Conservation (phyloP, 2,888 invertebrate species). For the Microplitis manilae region DNA sequence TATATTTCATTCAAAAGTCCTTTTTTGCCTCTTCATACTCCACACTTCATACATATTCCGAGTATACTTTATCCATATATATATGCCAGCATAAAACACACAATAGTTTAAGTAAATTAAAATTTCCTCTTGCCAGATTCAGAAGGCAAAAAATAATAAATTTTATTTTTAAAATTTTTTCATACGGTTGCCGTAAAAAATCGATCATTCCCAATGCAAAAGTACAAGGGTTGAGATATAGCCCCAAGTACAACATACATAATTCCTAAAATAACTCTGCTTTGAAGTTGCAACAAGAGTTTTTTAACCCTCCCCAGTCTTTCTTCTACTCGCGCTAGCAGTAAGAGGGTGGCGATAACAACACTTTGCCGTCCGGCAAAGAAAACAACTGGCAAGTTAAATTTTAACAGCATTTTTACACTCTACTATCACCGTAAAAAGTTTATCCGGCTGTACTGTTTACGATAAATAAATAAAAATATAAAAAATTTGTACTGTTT, state of each 20-base stretch:
- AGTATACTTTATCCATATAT: neutral
- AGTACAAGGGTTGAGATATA: neutral
- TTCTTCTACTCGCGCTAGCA: neutral
- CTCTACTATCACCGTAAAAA: neutral
- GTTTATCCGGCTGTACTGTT: neutral
- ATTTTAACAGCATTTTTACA: neutral
- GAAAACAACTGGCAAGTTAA: slow-evolving; percentile 1
- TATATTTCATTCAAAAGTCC: neutral
- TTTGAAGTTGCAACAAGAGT: slow-evolving; percentile 43
- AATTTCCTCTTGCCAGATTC: slow-evolving; percentile 1
- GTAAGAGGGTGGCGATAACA: neutral
- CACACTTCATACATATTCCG: neutral
- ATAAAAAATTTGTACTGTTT: neutral
- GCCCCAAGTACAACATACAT: slow-evolving; percentile 1
- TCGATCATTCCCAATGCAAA: slow-evolving; percentile 9
- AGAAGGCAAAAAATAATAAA: too few species aligned
- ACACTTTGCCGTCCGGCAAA: neutral
- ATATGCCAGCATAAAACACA: neutral
- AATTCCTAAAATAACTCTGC: slow-evolving; percentile 47
- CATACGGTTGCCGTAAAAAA: neutral
- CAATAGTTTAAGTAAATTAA: slow-evolving; percentile 6
- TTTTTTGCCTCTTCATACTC: neutral
- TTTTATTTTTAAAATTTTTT: neutral
- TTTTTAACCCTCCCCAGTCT: neutral
- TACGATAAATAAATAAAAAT: neutral